phyloP scores from a whole-genome alignment of 1,140 invertebrate genomes.

The Heliconius nattereri region DNA sequence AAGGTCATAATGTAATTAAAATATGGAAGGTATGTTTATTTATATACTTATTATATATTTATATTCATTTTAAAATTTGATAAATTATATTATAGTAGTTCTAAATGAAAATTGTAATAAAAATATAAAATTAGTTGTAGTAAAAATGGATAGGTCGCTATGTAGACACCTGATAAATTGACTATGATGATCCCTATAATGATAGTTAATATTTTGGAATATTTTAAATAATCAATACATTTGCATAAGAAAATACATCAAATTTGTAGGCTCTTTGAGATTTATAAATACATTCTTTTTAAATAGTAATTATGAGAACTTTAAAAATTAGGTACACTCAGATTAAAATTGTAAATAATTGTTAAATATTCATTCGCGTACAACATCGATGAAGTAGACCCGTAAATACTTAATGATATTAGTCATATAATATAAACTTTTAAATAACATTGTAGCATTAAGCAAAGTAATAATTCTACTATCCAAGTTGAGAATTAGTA shows the following conservation, averaged over 20 bases:
- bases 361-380: slow-evolving; percentile 21
- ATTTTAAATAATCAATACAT: slow-evolving; percentile 20
- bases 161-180: slow-evolving; percentile 41
- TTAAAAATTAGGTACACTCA: slow-evolving; percentile 18
- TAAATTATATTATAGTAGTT: neutral
- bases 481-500: slow-evolving; percentile 23
- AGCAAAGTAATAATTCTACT: slow-evolving; percentile 34
- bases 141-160: slow-evolving; percentile 21
- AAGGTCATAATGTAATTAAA: neutral
- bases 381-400: slow-evolving; percentile 34
- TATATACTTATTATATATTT: slow-evolving; percentile 1
- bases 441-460: slow-evolving; percentile 38
- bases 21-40: slow-evolving; percentile 10
- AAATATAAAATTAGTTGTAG: neutral
- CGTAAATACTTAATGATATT: slow-evolving; percentile 18
- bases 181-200: slow-evolving; percentile 39
- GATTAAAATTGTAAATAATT: slow-evolving; percentile 16
- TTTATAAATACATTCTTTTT: slow-evolving; percentile 29
- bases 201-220: slow-evolving; percentile 20
- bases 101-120: slow-evolving; percentile 13
- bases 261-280: slow-evolving; percentile 33
- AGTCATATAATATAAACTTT: slow-evolving; percentile 36
- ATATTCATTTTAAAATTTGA: neutral
- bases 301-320: slow-evolving; percentile 10
- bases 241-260: slow-evolving; percentile 35